Conservation (phyloP, 1,140 invertebrate genomes). For the Helicoverpa zea region DNA sequence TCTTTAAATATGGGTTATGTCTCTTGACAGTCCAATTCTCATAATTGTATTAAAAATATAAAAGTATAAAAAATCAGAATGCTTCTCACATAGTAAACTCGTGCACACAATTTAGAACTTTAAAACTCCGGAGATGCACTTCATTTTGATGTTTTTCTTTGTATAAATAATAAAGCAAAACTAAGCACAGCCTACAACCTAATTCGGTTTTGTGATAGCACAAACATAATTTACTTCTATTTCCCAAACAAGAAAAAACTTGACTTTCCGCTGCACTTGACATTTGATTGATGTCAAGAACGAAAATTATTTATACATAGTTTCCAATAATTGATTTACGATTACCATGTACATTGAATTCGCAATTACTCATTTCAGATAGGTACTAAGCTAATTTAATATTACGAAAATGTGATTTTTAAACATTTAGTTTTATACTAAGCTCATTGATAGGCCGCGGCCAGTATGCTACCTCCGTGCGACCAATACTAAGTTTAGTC, state of each 20-base stretch:
- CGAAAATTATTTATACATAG: constrained; percentile 10
- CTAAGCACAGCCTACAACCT: constrained; percentile 47
- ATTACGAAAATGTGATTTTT: constrained; percentile 45
- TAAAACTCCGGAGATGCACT: not conserved
- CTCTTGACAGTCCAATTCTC: constrained; percentile 2
- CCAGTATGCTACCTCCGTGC: not conserved
- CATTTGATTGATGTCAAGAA: not conserved
- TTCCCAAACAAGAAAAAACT: constrained; percentile 4
- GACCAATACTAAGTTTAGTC: constrained; percentile 10
- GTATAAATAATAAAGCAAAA: constrained; percentile 30
- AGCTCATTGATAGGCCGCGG: constrained; percentile 46
- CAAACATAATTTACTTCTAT: constrained; percentile 8
- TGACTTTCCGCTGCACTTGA: not conserved
- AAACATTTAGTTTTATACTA: constrained; percentile 47
- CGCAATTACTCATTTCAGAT: constrained; percentile 37
- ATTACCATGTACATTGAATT: constrained; percentile 29
- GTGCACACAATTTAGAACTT: constrained; percentile 20
- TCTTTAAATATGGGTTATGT: constrained; percentile 18
- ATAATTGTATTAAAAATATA: constrained; percentile 39
- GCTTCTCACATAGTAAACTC: constrained; percentile 4
- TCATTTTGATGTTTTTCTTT: not conserved
- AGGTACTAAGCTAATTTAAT: constrained; percentile 45
- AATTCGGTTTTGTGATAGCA: constrained; percentile 36
- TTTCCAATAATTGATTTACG: constrained; percentile 4
- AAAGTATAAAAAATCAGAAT: constrained; percentile 42